phyloP scores from a whole-genome alignment of 2,113 vertebrate genomes.

The Taxidea taxus region DNA sequence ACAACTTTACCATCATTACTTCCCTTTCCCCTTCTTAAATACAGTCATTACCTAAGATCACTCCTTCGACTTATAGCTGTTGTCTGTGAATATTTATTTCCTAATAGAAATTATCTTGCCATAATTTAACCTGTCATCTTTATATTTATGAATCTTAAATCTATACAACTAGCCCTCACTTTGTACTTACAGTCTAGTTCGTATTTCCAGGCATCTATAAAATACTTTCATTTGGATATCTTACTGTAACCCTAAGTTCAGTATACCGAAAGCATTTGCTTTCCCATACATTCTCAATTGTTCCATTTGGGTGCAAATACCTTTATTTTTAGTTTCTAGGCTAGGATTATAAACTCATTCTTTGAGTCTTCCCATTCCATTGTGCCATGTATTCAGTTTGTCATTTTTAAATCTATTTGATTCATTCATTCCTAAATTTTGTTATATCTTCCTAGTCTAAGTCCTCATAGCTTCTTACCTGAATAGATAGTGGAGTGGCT shows the following conservation, averaged over 20 bases:
- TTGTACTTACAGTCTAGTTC: background rate
- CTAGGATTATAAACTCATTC: background rate
- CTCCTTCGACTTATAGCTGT: background rate
- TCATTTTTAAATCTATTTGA: background rate
- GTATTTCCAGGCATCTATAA: background rate
- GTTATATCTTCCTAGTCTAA: background rate
- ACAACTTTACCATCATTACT: conserved; percentile 8
- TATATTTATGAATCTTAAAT: background rate
- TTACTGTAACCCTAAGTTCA: background rate
- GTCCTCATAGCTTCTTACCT: background rate
- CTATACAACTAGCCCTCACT: background rate
- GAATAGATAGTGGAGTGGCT: background rate
- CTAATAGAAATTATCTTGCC: background rate
- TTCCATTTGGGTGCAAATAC: background rate
- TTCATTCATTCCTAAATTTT: background rate
- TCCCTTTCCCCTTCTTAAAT: background rate
- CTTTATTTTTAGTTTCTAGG: conserved; percentile 14
- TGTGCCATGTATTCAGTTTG: background rate
- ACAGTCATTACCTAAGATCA: background rate
- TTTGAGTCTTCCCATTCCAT: background rate
- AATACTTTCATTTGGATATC: background rate
- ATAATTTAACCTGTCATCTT: background rate
- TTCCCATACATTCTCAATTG: background rate
- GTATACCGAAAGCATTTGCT: background rate
- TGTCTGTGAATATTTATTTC: conserved; percentile 10